These are phyloP conservation scores for Papio anubis DNA, from an alignment of 2,113 vertebrate genomes.

Conservation along the genomic window DNA sequence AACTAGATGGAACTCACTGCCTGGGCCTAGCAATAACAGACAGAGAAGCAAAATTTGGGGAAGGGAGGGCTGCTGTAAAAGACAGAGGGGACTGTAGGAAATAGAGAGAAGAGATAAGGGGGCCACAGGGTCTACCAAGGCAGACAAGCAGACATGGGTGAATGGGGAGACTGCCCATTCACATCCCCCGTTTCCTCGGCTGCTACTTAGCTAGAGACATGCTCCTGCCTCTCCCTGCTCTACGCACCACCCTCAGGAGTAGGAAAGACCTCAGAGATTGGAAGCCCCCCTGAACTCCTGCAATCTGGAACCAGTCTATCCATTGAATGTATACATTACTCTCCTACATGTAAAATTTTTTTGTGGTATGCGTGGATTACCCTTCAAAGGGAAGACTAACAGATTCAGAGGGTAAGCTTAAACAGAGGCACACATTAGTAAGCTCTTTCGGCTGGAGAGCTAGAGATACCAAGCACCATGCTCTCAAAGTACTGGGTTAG, in stretches of 20 bases:
- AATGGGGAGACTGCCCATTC: background rate
- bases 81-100: background rate
- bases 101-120: background rate
- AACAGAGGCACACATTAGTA: background rate
- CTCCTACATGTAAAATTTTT: background rate
- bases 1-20: background rate
- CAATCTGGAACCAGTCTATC: background rate
- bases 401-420: background rate
- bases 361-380: background rate
- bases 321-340: background rate
- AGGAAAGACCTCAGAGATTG: background rate
- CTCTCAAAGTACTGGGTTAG: background rate
- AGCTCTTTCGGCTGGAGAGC: background rate
- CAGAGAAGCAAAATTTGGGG: background rate
- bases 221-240: background rate
- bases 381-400: background rate
- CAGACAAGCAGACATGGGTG: accelerated
- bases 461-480: background rate
- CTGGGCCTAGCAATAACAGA: background rate
- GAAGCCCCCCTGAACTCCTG: background rate
- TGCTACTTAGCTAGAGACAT: background rate
- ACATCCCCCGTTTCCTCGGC: background rate
- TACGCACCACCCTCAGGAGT: background rate
- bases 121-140: background rate
- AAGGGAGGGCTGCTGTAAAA: background rate